Evolutionary conservation across 1,140 invertebrate genomes (phyloP).

Genomic region (Monochamus saltuarius): DNA sequence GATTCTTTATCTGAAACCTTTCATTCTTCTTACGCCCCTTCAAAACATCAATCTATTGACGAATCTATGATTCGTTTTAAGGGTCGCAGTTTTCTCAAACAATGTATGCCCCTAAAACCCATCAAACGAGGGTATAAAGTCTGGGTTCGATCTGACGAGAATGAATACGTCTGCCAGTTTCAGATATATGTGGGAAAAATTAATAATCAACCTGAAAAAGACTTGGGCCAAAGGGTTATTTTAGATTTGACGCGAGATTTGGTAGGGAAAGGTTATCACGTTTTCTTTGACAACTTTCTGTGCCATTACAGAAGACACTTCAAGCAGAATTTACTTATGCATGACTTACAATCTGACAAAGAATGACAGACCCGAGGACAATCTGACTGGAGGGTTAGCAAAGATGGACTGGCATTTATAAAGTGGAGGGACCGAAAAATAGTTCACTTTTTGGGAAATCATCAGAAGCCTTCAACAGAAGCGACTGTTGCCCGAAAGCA

Average conservation of each 20-base stretch:
- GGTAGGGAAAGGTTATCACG: slow-evolving; percentile 38
- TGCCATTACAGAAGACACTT: slow-evolving; percentile 33
- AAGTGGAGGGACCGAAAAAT: slow-evolving; percentile 52
- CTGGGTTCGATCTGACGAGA: slow-evolving; percentile 13
- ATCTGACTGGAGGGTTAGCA: slow-evolving; percentile 45
- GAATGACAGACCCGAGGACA: slow-evolving; percentile 44
- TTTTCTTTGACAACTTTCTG: slow-evolving; percentile 47
- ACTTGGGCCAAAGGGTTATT: slow-evolving; percentile 45
- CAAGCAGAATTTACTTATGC: slow-evolving; percentile 43
- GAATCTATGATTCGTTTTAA: slow-evolving; percentile 50
- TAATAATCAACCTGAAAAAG: slow-evolving; percentile 44
- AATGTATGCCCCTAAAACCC: slow-evolving; percentile 53
- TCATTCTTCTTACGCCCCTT: background rate
- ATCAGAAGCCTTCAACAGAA: slow-evolving; percentile 42
- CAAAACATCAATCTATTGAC: slow-evolving; percentile 31
- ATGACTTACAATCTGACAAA: slow-evolving; percentile 44
- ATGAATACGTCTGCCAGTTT: slow-evolving; percentile 52
- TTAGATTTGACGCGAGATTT: slow-evolving; percentile 40
- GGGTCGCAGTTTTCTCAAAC: slow-evolving; percentile 48
- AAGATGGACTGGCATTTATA: slow-evolving; percentile 44
- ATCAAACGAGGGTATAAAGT: slow-evolving; percentile 49
- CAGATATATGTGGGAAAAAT: slow-evolving; percentile 50
- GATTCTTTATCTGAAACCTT: slow-evolving; percentile 5
- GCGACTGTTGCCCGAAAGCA: slow-evolving; percentile 40
- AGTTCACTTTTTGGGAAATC: slow-evolving; percentile 50